phyloP scores from a whole-genome alignment of 2,113 vertebrate species.

The Setophaga coronata region DNA sequence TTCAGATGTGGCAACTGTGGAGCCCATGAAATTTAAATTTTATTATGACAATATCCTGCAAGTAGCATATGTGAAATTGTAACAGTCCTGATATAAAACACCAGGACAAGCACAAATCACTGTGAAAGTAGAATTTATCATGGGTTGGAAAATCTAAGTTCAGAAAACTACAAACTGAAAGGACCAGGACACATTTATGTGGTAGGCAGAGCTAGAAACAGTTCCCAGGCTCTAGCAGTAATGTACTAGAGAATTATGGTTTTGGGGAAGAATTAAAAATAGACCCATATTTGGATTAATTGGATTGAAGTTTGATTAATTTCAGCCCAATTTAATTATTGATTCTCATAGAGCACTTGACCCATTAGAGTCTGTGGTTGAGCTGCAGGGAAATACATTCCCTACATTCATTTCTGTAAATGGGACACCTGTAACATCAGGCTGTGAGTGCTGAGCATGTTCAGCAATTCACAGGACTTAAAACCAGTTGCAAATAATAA shows the following conservation, averaged over 20 bases:
- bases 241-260: not conserved
- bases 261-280: not conserved
- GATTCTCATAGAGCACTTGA: not conserved
- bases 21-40: fast-evolving
- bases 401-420: not conserved
- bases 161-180: not conserved
- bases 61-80: not conserved
- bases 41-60: not conserved
- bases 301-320: not conserved
- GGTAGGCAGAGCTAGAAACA: not conserved
- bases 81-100: not conserved
- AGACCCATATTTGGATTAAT: not conserved
- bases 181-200: fast-evolving
- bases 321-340: not conserved
- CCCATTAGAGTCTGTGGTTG: not conserved
- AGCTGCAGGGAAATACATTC: not conserved
- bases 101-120: not conserved
- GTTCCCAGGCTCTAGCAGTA: not conserved
- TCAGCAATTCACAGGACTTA: not conserved
- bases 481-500: not conserved
- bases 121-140: not conserved
- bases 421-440: not conserved
- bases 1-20: not conserved
- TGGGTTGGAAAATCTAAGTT: not conserved
- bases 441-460: not conserved